phyloP scores from a whole-genome alignment of 1,140 invertebrate genomes.

The Homarus americanus region DNA sequence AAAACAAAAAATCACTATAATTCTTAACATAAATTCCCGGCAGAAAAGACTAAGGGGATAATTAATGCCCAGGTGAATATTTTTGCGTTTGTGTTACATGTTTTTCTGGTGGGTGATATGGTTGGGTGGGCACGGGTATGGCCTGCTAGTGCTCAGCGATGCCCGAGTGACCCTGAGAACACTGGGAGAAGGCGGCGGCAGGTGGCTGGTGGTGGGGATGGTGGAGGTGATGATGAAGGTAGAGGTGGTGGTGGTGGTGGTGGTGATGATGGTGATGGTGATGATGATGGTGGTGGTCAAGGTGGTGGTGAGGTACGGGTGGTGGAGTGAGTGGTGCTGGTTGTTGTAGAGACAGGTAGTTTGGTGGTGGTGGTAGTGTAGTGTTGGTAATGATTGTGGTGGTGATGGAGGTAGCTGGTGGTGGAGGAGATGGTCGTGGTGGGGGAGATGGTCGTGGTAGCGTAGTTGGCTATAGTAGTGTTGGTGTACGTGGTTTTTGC shows the following conservation, averaged over 20 bases:
- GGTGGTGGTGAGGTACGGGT: background rate
- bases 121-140: conserved; percentile 36
- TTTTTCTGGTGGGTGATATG: conserved; percentile 9
- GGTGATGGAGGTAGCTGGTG: background rate
- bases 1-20: background rate
- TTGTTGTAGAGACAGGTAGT: background rate
- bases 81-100: conserved; percentile 13
- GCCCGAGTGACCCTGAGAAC: background rate
- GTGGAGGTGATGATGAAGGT: background rate
- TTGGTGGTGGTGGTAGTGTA: background rate
- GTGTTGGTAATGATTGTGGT: background rate
- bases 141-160: background rate
- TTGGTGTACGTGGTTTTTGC: background rate
- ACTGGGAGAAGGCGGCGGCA: background rate
- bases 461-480: background rate
- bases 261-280: background rate
- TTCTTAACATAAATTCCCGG: conserved; percentile 22
- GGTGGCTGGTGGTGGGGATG: background rate
- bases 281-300: background rate
- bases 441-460: background rate
- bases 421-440: background rate
- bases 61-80: conserved; percentile 38
- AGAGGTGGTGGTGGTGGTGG: background rate
- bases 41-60: conserved; percentile 20
- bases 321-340: background rate